Evolutionary conservation across 1,140 invertebrate genomes (phyloP), one percentile per base, ranked within the genome.

Genomic region (Zaprionus tsacasi): DNA sequence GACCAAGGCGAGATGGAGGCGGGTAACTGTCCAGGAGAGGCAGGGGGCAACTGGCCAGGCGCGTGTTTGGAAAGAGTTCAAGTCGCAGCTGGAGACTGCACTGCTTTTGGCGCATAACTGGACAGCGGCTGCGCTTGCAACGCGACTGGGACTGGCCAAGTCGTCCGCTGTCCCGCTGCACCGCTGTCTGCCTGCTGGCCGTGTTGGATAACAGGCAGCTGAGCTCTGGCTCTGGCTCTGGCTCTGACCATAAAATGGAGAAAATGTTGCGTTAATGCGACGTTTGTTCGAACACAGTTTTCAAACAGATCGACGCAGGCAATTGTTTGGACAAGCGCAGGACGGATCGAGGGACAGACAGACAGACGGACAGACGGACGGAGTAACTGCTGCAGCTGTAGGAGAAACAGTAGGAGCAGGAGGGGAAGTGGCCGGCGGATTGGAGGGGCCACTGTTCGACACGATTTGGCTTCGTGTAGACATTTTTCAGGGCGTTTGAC

Each of bases 231-330:
- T 59, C 12, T 27, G 40, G 50, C 61, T 33, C 43, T 79, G 43
- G 63, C 54, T 25, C 66, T 64, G 72, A 78, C 78, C 77, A 87
- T 80, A 88, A 83, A 88, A 88, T 80, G 88, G 68, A 77, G 72
- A 88, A 88, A 89, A 88, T 83, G 85, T 89, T 89, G 85, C 85
- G 85, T 88, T 88, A 88, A 88, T 88, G 83, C 83, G 85, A 88
- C 83, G 85, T 83, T 89, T 83, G 83, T 85, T 83, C 85, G 75
- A 89, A 89, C 85, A 89, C 81, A 89, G 79, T 83, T 89, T 89
- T 79, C 85, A 89, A 89, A 89, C 76, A 89, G 85, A 89, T 89
- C 85, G 85, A 89, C 81, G 74, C 75, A 63, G 81, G 81, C 85
- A 88, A 88, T 89, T 88, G 83, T 88, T 88, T 89, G 81, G 83